phyloP scores from a whole-genome alignment of 2,888 invertebrate genomes.

The Amblyteles armatorius region DNA sequence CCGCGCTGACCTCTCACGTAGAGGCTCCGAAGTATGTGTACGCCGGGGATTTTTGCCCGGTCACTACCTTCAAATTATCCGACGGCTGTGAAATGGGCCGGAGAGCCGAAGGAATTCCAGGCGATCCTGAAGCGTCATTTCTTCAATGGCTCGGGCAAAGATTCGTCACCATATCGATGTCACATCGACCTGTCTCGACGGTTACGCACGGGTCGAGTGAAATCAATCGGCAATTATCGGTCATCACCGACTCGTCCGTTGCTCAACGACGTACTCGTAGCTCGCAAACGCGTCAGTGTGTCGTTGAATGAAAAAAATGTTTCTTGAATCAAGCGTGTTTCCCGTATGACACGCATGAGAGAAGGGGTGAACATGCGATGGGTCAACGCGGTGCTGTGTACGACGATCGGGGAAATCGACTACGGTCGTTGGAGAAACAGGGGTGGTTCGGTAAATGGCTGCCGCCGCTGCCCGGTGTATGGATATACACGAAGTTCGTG shows the following conservation, averaged over 20 bases:
- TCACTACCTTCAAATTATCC: too few relatives aligned
- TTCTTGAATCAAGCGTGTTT: constrained; percentile 50
- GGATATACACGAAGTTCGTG: constrained; percentile 33
- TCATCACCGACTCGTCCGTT: constrained; percentile 18
- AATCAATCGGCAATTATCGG: constrained; percentile 70
- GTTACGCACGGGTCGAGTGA: constrained; percentile 47
- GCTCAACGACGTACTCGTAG: constrained; percentile 1
- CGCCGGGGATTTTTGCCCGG: too few relatives aligned
- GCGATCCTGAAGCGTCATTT: too few relatives aligned
- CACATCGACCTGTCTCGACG: constrained; percentile 1
- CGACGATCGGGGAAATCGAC: constrained; percentile 64
- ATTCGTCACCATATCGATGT: too few relatives aligned
- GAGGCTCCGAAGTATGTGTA: too few relatives aligned
- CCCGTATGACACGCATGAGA: constrained; percentile 50
- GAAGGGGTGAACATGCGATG: constrained; percentile 44
- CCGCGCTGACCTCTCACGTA: too few relatives aligned
- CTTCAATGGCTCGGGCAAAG: too few relatives aligned
- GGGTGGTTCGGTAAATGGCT: constrained; percentile 44
- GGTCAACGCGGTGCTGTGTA: constrained; percentile 38
- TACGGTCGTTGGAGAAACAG: constrained; percentile 47
- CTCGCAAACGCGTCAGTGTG: constrained; percentile 28
- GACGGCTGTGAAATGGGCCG: too few relatives aligned
- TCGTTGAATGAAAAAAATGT: constrained; percentile 41
- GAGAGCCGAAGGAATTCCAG: too few relatives aligned
- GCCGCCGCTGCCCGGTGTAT: constrained; percentile 29